Evolutionary conservation across 35 echinoderm and acorn worm genomes (phyloP).

Genomic region (Heliocidaris erythrogramma): DNA sequence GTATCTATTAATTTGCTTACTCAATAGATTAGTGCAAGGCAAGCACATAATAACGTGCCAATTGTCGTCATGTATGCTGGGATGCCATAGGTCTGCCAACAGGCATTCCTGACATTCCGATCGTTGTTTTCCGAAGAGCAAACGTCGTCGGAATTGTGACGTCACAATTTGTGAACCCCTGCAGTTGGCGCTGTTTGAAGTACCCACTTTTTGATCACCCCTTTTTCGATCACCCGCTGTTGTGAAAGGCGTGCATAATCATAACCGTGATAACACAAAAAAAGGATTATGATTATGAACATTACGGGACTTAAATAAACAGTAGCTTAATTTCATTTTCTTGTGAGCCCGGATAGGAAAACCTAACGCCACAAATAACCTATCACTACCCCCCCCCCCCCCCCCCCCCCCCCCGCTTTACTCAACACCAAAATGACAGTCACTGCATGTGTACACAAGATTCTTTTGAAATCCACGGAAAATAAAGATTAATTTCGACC

Average conservation of each 20-base stretch:
- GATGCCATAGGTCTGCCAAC: background rate
- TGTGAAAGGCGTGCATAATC: background rate
- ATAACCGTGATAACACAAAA: no score
- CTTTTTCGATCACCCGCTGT: background rate
- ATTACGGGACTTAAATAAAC: background rate
- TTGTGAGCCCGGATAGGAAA: background rate
- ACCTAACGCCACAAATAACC: background rate
- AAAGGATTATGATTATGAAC: no score
- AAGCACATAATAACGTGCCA: background rate
- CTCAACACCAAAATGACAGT: no score
- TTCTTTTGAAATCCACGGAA: no score
- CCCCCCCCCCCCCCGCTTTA: background rate
- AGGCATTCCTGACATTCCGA: constrained; percentile 4
- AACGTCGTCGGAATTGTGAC: constrained; percentile 17
- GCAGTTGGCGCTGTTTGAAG: constrained; percentile 30
- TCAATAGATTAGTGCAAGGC: background rate
- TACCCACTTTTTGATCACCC: background rate
- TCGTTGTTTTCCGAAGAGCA: constrained; percentile 20
- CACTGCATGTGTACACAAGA: no score
- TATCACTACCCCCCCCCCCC: background rate
- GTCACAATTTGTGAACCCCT: background rate
- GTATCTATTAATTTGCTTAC: background rate
- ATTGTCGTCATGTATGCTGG: background rate
- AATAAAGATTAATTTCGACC: background rate
- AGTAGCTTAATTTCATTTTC: background rate